Evolutionary conservation across 2,113 vertebrate genomes (phyloP).

Genomic region (Gymnorhina tibicen): DNA sequence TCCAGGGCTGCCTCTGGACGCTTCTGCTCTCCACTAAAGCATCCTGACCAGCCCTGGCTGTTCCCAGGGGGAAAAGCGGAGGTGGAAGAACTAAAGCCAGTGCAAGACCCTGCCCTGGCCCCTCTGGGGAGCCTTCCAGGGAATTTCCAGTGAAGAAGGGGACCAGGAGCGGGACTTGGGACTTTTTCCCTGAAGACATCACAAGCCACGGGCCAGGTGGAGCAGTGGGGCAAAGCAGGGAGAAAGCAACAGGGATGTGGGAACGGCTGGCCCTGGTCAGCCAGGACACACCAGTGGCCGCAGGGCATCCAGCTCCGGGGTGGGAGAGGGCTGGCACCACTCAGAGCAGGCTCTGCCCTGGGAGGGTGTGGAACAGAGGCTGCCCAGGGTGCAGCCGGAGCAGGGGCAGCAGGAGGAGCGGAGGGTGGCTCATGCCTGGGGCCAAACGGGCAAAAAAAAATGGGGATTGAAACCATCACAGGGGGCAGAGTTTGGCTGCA

Average conservation of each 20-base stretch:
- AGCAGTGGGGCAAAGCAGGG: background rate
- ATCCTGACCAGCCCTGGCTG: background rate
- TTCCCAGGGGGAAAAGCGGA: background rate
- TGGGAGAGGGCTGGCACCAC: background rate
- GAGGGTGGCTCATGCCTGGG: background rate
- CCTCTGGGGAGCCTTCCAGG: background rate
- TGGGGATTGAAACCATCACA: background rate
- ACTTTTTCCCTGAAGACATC: background rate
- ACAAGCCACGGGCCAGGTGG: background rate
- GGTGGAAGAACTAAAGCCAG: background rate
- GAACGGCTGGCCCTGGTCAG: background rate
- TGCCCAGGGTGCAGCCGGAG: background rate
- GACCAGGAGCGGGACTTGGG: background rate
- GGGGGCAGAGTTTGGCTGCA: background rate
- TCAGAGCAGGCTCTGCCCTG: background rate
- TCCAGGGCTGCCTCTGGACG: background rate
- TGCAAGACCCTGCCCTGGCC: background rate
- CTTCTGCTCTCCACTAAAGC: background rate
- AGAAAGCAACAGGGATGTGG: background rate
- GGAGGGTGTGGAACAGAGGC: accelerated
- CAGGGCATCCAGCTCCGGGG: background rate
- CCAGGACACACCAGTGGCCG: background rate
- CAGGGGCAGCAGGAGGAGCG: background rate
- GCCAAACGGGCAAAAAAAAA: background rate
- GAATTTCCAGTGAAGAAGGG: background rate